Percentiles rank a stretch among this genome's conserved stretches.
These are phyloP conservation scores for Pseudocheirus occidentalis DNA, from an alignment of 2,797 vertebrate genomes.

Conservation along the genomic window DNA sequence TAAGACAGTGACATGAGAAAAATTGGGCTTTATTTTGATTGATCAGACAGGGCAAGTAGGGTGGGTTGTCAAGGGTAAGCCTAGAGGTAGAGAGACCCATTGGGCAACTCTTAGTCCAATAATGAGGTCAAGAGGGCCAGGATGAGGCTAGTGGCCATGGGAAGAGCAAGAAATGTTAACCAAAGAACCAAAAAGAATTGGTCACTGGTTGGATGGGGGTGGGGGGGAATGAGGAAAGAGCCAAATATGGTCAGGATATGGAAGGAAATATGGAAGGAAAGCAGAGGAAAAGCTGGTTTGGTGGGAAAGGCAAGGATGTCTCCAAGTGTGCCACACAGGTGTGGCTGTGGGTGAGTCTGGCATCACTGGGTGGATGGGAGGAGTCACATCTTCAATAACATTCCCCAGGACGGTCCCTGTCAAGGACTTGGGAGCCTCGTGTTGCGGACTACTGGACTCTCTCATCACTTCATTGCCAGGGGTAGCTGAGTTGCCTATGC, in stretches of 20 bases:
- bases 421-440: slow-evolving; percentile 45
- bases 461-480: slow-evolving; percentile 20
- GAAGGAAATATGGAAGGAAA: too few relatives aligned
- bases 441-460: slow-evolving; percentile 38
- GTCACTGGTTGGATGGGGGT: background rate
- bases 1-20: background rate
- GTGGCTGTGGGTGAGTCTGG: background rate
- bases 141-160: slow-evolving; percentile 1
- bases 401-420: slow-evolving; percentile 7
- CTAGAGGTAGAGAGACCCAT: slow-evolving; percentile 10
- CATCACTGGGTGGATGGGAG: background rate
- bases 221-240: background rate
- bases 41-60: slow-evolving; percentile 12
- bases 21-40: slow-evolving; percentile 18
- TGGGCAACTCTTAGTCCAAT: slow-evolving; percentile 14
- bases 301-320: background rate
- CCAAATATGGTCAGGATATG: background rate
- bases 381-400: background rate
- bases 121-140: background rate
- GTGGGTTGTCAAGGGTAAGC: background rate
- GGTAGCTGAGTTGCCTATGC: slow-evolving; percentile 56
- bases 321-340: background rate
- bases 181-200: slow-evolving; percentile 8
- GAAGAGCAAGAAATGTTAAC: slow-evolving; percentile 2
- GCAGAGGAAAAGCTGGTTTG: background rate